Evolutionary conservation across 2,113 vertebrate genomes (phyloP).

Genomic region (Dasyurus viverrinus): DNA sequence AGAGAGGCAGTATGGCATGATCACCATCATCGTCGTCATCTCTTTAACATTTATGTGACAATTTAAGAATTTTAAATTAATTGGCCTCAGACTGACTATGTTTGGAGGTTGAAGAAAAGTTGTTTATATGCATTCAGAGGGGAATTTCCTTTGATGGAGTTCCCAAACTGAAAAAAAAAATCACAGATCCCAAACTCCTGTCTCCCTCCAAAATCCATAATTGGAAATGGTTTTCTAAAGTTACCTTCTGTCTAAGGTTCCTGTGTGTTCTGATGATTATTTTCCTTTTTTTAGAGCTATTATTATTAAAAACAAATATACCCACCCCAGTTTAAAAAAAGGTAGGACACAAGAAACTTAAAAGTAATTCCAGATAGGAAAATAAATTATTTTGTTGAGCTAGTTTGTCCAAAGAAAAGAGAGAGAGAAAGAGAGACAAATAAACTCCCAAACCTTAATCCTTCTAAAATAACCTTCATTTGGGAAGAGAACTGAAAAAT

Average conservation of each 20-base stretch:
- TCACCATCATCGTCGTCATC: not conserved
- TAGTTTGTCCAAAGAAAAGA: conserved; percentile 17
- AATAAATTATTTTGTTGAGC: not conserved
- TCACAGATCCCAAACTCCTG: not conserved
- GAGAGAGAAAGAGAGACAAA: conserved; percentile 12
- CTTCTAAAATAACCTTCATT: conserved; percentile 35
- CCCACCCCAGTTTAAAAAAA: conserved; percentile 23
- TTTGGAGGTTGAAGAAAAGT: not conserved
- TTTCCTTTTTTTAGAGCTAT: conserved; percentile 9
- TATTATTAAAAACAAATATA: conserved; percentile 26
- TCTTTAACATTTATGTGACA: not conserved
- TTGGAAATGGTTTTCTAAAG: not conserved
- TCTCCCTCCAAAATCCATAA: not conserved
- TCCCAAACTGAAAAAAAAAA: not conserved
- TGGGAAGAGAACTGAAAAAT: conserved; percentile 41
- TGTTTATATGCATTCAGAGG: not conserved
- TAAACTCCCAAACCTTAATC: not conserved
- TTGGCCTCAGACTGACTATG: not conserved
- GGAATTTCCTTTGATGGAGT: not conserved
- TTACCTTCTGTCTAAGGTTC: not conserved
- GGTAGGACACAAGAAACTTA: conserved; percentile 14
- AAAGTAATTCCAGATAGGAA: conserved; percentile 39
- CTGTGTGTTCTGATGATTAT: not conserved
- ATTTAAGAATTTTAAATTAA: not conserved
- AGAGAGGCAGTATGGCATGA: not conserved